Evolutionary conservation across 2,888 invertebrate genomes (phyloP).

Genomic region (Cryptocheilus praepositus): DNA sequence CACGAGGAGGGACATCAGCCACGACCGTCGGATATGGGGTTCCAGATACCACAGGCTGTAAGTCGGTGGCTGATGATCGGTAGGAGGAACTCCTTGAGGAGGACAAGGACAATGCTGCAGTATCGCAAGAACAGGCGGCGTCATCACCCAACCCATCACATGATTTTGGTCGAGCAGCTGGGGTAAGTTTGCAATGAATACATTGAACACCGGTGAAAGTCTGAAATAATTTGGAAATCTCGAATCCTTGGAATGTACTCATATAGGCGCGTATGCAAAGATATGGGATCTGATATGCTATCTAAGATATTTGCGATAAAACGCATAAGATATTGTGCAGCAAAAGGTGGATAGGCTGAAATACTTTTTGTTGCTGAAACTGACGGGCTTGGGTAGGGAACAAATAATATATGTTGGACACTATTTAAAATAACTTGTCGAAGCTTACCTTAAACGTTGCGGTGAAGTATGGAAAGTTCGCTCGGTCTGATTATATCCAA

Average conservation of each 20-base stretch:
- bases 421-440: background rate
- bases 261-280: too few relatives aligned
- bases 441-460: conserved; percentile 83
- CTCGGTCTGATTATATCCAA: conserved; percentile 95
- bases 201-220: conserved; percentile 95
- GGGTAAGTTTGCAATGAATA: conserved; percentile 94
- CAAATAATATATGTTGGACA: too few relatives aligned
- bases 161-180: conserved; percentile 97
- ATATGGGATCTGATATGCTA: too few relatives aligned
- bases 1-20: conserved; percentile 95
- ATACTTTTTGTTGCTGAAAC: too few relatives aligned
- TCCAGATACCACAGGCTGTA: conserved; percentile 94
- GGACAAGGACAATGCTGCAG: conserved; percentile 91
- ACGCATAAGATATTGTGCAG: too few relatives aligned
- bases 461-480: conserved; percentile 95
- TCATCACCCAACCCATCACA: conserved; percentile 91
- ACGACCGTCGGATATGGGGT: conserved; percentile 90
- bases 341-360: too few relatives aligned
- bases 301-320: too few relatives aligned
- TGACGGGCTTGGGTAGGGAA: too few relatives aligned
- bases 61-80: conserved; percentile 80
- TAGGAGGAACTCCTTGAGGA: conserved; percentile 77
- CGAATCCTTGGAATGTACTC: too few relatives aligned
- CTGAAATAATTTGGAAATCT: conserved; percentile 74
- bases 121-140: conserved; percentile 88